Base-by-base conservation (phyloP, 2,797 vertebrate genomes). In the Rhinella marina region DNA sequence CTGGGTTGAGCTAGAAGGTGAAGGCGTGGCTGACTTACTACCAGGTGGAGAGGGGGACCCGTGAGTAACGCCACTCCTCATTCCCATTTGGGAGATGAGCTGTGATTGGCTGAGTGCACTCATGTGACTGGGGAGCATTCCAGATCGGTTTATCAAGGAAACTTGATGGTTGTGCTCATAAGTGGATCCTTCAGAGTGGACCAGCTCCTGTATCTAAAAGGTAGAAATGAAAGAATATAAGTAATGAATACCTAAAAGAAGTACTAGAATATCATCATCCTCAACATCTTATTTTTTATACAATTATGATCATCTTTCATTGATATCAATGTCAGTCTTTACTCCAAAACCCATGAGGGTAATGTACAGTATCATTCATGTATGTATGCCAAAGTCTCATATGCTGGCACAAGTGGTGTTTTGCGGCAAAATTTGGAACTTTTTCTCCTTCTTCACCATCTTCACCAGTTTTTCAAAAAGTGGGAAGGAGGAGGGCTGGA, bases 21-120 rank as follows among this genome's bases (percentile, higher is more conserved):
- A 99, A 82, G 98, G 98, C 32, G 98, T 99, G 66, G 98, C 98
- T 56, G 98, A 99, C 93, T 99, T 99, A 95, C 98, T 99, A 91
- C 98, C 97, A 0, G 98, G 97, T 91, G 98, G 98, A 0, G 98
- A 99, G 27, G 98, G 98, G 92, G 98, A 99, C 90, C 97, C 95
- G 56, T 98, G 98, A 92, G 96, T 92, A 85, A 96, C 94, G 90
- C 96, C 88, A 0, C 95, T 96, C 68, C 97, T 93, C 91, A 96
- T 91, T 90, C 97, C 97, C 95, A 98, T 97, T 95, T 98, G 98
- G 88, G 97, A 97, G 92, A 98, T 97, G 92, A 99, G 96, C 94
- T 98, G 98, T 89, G 98, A 97, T 91, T 96, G 95, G 94, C 95
- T 95, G 94, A 99, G 96, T 88, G 97, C 94, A 0, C 96, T 96